Conservation (phyloP, 2,888 invertebrate genomes). For the Congeria kusceri region DNA sequence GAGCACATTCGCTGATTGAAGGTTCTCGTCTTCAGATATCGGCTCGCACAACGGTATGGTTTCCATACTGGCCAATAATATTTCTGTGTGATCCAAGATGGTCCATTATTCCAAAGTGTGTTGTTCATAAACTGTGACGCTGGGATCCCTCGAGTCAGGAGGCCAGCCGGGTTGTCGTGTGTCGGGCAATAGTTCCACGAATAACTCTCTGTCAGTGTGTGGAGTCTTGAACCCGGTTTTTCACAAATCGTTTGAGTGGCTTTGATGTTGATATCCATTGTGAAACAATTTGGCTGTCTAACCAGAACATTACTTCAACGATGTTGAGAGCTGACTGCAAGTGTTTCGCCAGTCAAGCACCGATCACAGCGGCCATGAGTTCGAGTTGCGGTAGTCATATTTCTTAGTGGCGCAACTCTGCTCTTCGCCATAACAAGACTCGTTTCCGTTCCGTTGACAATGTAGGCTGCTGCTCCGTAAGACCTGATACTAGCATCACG, state of each 20-base stretch:
- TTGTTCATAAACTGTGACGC: slow-evolving; percentile 15
- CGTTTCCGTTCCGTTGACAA: slow-evolving; percentile 7
- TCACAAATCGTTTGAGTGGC: slow-evolving; percentile 25
- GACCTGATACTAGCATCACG: background rate
- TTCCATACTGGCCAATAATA: slow-evolving; percentile 16
- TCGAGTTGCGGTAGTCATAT: slow-evolving; percentile 45
- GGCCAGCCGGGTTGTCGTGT: slow-evolving; percentile 38
- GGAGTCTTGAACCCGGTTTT: slow-evolving; percentile 1
- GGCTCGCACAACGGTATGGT: background rate
- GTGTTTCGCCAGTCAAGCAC: slow-evolving; percentile 38
- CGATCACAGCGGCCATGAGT: slow-evolving; percentile 48
- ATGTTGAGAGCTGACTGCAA: slow-evolving; percentile 9
- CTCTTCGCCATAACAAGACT: slow-evolving; percentile 35
- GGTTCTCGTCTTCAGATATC: background rate
- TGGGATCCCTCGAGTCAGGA: slow-evolving; percentile 36
- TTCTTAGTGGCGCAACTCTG: slow-evolving; percentile 45
- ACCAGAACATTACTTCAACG: slow-evolving; percentile 18
- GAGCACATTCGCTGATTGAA: background rate
- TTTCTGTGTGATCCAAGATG: slow-evolving; percentile 1
- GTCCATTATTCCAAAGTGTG: slow-evolving; percentile 16
- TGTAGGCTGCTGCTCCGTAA: slow-evolving; percentile 42
- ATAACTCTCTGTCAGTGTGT: slow-evolving; percentile 16
- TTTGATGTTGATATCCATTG: slow-evolving; percentile 35
- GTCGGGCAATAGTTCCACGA: slow-evolving; percentile 43
- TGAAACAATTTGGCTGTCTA: slow-evolving; percentile 38